Conservation (phyloP, 2,113 vertebrate genomes). For the Pitta sordida region DNA sequence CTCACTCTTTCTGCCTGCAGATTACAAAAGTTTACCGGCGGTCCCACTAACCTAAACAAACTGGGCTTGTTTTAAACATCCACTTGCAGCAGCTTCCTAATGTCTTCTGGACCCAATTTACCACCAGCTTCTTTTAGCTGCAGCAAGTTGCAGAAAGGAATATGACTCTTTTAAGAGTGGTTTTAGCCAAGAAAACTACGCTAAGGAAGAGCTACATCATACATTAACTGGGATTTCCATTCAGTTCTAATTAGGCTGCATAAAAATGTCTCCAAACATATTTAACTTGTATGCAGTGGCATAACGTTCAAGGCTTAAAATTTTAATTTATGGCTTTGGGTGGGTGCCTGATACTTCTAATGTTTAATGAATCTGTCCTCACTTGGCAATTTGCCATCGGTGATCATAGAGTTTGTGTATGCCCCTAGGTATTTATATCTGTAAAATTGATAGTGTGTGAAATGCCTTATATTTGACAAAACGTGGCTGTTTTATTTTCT, state of each 20-base stretch:
- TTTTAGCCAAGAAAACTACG: not conserved
- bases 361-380: constrained; percentile 54
- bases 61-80: not conserved
- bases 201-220: constrained; percentile 34
- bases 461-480: constrained; percentile 58
- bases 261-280: constrained; percentile 43
- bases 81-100: not conserved
- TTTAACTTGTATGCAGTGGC: constrained; percentile 10
- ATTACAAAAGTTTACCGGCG: not conserved
- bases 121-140: not conserved
- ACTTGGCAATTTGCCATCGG: constrained; percentile 42
- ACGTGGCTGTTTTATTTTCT: constrained; percentile 49
- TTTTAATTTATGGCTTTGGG: constrained; percentile 50
- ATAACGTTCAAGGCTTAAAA: constrained; percentile 16
- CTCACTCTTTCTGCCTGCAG: not conserved
- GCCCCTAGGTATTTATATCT: constrained; percentile 54
- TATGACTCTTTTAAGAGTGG: not conserved
- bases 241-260: constrained; percentile 45
- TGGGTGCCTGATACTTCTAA: constrained; percentile 34
- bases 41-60: not conserved
- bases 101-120: not conserved
- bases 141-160: constrained; percentile 47
- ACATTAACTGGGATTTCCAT: constrained; percentile 28
- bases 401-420: constrained; percentile 35
- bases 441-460: constrained; percentile 57